phyloP scores from a whole-genome alignment of 2,113 vertebrate species.

The Polypterus senegalus region DNA sequence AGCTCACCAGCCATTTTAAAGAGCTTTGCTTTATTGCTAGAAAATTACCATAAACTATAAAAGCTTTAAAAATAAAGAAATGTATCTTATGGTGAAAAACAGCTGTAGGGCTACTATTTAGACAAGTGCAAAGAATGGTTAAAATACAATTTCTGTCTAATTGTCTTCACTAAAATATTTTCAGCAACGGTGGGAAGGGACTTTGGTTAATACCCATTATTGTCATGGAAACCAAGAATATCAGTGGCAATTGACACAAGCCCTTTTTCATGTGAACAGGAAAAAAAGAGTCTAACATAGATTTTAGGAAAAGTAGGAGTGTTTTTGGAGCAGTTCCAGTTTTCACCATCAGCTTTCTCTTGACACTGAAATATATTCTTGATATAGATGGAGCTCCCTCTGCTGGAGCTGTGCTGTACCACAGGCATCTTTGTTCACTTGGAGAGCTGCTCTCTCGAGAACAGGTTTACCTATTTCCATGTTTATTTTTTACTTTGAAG shows the following conservation, averaged over 20 bases:
- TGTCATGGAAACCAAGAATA: slow-evolving; percentile 49
- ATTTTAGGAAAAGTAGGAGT: slow-evolving; percentile 33
- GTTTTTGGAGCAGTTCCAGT: slow-evolving; percentile 37
- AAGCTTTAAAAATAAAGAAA: no score
- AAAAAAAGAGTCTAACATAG: slow-evolving; percentile 25
- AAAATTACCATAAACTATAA: no score
- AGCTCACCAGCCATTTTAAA: no score
- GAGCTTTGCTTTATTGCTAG: no score
- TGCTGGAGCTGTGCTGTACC: slow-evolving; percentile 26
- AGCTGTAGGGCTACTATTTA: no score
- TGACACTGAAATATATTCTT: slow-evolving; percentile 10
- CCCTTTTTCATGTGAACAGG: slow-evolving; percentile 11
- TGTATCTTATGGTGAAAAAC: no score
- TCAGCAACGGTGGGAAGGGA: slow-evolving; percentile 24
- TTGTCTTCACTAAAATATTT: slow-evolving; percentile 26
- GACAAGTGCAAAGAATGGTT: no score
- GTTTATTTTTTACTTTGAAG: no score
- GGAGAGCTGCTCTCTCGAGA: slow-evolving; percentile 5
- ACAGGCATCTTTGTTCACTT: slow-evolving; percentile 22
- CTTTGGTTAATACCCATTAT: slow-evolving; percentile 44
- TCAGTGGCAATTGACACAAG: slow-evolving; percentile 28
- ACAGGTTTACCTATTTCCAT: no score
- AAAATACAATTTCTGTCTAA: background rate
- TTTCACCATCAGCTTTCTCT: slow-evolving; percentile 15
- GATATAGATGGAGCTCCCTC: slow-evolving; percentile 41